Evolutionary conservation across 2,888 invertebrate genomes (phyloP).

Genomic region (Sphaeridia pumilis): DNA sequence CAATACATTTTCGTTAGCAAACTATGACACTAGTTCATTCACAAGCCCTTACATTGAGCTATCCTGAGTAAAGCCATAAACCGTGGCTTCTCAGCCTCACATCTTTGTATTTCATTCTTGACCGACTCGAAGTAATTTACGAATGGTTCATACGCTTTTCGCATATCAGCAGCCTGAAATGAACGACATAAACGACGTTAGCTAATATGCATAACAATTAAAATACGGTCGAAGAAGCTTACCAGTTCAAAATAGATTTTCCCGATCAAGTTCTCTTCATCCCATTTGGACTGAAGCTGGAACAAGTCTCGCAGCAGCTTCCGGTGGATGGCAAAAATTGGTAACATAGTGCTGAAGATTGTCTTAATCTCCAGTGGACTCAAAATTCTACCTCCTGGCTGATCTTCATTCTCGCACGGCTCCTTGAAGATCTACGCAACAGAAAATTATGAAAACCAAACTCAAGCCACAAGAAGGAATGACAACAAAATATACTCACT

Average conservation of each 20-base stretch:
- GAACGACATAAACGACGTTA: background rate
- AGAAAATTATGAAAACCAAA: slow-evolving; percentile 19
- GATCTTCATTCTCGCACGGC: slow-evolving; percentile 75
- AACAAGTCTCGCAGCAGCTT: slow-evolving; percentile 54
- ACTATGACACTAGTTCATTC: background rate
- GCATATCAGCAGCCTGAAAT: slow-evolving; percentile 60
- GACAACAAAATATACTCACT: slow-evolving; percentile 45
- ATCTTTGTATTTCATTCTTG: slow-evolving; percentile 80
- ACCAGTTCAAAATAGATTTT: slow-evolving; percentile 70
- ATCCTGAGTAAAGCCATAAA: slow-evolving; percentile 98
- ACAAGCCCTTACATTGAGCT: slow-evolving; percentile 53
- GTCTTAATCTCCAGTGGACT: slow-evolving; percentile 86
- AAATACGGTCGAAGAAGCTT: slow-evolving; percentile 27
- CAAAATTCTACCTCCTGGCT: slow-evolving; percentile 63
- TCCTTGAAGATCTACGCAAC: slow-evolving; percentile 73
- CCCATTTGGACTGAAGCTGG: slow-evolving; percentile 64
- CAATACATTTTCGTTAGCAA: background rate
- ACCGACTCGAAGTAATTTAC: slow-evolving; percentile 97
- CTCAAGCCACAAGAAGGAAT: slow-evolving; percentile 11
- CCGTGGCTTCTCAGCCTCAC: slow-evolving; percentile 83
- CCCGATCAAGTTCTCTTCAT: slow-evolving; percentile 76
- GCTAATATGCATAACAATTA: background rate
- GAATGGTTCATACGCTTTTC: slow-evolving; percentile 93
- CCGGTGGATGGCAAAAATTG: slow-evolving; percentile 86
- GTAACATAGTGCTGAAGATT: slow-evolving; percentile 89